phyloP scores from a whole-genome alignment of 2,888 invertebrate species.

The Exocentrus adspersus region DNA sequence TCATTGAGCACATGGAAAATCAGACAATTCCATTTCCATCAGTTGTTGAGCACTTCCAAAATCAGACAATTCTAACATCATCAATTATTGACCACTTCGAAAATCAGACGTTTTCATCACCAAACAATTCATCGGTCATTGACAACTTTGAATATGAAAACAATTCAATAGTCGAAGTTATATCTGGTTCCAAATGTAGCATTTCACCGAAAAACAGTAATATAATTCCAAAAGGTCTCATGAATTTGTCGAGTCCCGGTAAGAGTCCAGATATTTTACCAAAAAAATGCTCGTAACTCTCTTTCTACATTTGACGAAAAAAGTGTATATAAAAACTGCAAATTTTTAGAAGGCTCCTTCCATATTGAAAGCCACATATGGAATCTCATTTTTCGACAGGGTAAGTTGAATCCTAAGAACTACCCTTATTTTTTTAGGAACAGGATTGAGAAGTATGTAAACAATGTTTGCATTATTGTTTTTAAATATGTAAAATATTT shows the following conservation, averaged over 20 bases:
- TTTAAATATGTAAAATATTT: conserved; percentile 18
- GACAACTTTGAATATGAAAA: not conserved
- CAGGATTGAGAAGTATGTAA: conserved; percentile 19
- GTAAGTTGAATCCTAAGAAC: conserved; percentile 7
- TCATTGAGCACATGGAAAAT: too few relatives aligned
- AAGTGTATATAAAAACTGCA: conserved; percentile 4
- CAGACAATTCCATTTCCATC: too few relatives aligned
- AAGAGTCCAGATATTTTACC: not conserved
- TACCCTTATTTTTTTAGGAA: conserved; percentile 25
- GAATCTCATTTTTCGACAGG: not conserved
- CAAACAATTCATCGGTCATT: not conserved
- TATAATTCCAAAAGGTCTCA: not conserved
- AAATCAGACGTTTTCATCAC: not conserved
- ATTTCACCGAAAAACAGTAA: not conserved
- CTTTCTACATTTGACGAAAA: not conserved
- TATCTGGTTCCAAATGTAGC: not conserved
- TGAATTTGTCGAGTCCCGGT: not conserved
- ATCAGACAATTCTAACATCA: not conserved
- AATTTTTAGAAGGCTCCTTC: conserved; percentile 14
- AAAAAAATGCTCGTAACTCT: not conserved
- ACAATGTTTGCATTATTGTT: conserved; percentile 21
- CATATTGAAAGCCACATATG: conserved; percentile 2
- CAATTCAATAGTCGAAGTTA: not conserved
- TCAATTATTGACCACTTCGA: not conserved
- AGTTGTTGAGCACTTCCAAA: not conserved